Conservation (phyloP, 2,888 invertebrate genomes). For the Cephus sareptanus region DNA sequence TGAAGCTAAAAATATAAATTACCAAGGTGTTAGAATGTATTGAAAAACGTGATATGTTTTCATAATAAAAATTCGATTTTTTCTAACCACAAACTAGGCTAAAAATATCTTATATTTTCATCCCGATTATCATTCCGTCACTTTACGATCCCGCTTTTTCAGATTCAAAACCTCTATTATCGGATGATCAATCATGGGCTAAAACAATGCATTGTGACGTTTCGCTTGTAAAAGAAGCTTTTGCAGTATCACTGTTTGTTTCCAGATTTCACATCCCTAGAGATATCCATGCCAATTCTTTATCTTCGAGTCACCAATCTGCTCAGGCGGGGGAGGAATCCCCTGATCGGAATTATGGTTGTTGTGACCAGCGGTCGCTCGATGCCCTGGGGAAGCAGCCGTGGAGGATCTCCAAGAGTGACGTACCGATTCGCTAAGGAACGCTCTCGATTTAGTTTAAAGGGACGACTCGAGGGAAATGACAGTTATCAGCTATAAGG, state of each 20-base stretch:
- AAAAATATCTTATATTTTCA: background rate
- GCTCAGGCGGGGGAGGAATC: no score
- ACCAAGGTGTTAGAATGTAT: background rate
- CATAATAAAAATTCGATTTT: background rate
- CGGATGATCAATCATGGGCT: background rate
- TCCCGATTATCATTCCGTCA: background rate
- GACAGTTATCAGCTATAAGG: no score
- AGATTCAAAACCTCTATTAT: background rate
- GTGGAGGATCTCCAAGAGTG: no score
- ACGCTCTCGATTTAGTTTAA: no score
- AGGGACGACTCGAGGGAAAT: no score
- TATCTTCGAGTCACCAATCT: background rate
- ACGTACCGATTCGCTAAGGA: no score
- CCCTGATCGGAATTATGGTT: no score
- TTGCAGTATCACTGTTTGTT: background rate
- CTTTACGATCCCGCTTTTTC: background rate
- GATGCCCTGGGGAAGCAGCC: no score
- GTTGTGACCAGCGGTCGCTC: no score
- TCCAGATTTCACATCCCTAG: background rate
- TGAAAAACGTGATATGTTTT: background rate
- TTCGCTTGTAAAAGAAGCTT: background rate
- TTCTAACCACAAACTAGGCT: background rate
- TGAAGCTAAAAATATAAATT: background rate
- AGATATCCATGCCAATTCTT: background rate
- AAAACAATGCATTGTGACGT: background rate